phyloP scores from a whole-genome alignment of 2,888 invertebrate genomes.

The Heteromyza rotundicornis region DNA sequence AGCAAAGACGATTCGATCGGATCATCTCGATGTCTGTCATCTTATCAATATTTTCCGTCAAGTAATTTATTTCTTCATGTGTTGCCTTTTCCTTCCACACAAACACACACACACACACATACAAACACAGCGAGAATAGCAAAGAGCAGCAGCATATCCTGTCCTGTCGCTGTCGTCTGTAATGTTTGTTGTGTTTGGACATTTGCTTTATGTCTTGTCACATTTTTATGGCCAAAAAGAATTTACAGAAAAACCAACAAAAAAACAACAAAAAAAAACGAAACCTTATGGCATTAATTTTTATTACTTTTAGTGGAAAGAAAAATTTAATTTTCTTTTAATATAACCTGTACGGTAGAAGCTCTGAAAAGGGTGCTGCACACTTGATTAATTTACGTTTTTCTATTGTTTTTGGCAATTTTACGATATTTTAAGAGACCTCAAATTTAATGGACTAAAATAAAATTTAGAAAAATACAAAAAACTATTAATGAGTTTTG shows the following conservation, averaged over 20 bases:
- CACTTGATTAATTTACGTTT: constrained; percentile 32
- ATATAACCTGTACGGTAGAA: no score
- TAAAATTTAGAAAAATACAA: constrained; percentile 6
- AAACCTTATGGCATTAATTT: constrained; percentile 52
- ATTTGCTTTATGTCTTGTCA: constrained; percentile 48
- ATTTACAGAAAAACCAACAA: no score
- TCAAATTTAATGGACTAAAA: constrained; percentile 44
- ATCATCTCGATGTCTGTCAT: constrained; percentile 45
- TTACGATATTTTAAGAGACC: constrained; percentile 49
- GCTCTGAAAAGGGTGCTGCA: not conserved
- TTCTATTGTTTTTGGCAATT: constrained; percentile 26
- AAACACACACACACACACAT: not conserved
- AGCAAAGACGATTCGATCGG: constrained; percentile 22
- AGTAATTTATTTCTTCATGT: constrained; percentile 53
- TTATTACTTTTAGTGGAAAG: constrained; percentile 41
- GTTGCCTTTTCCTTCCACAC: constrained; percentile 34
- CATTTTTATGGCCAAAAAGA: constrained; percentile 50
- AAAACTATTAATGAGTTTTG: constrained; percentile 10
- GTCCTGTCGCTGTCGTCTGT: not conserved
- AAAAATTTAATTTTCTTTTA: constrained; percentile 49
- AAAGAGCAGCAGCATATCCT: constrained; percentile 1
- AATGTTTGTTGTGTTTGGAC: constrained; percentile 30
- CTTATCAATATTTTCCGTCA: constrained; percentile 59
- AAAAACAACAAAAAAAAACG: no score
- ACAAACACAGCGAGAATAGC: no score